Evolutionary conservation across 2,113 vertebrate species (phyloP), one percentile per base, ranked within the genome.

Genomic region (Emydura subglobosa): DNA sequence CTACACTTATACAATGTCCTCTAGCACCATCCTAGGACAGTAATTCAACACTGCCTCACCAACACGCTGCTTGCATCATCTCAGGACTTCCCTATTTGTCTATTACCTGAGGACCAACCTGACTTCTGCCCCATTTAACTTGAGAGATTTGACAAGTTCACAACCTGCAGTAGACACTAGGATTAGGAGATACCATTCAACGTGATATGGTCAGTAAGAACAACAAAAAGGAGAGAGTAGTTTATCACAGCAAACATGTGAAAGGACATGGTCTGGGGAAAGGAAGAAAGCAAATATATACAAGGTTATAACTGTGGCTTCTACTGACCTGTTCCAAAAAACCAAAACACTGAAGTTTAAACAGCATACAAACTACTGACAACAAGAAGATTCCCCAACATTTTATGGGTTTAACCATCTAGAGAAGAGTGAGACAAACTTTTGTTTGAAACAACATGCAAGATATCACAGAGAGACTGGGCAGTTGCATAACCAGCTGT

Each of bases 31-130:
- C 6, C 24, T 78, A 11, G 49, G 10, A 7, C 1, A 0, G 59
- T 79, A 27, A n/a, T 55, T 19, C 24, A 54, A 2, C 34, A 39
- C 65, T 17, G 31, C 31, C 31, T 47, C 42, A 47, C 74, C 42
- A 29, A 29, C 0, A 0, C 2, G 3, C 93, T 57, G 80, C 53
- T 53, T 55, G 51, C 22, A 57, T 44, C 61, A n/a, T 78, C 65
- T 80, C 0, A 5, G 25, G 16, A 25, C 21, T 25, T 29, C 74
- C 14, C 11, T 29, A 10, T 2, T 29, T 39, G 4, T 6, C 50
- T 19, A 0, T 29, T 86, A 76, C 5, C 39, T 42, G 24, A 39
- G 42, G 39, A 44, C 22, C 11, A 13, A 76, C 39, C 42, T 76
- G 34, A 14, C 34, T 14, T n/a, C 31, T 39, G 39, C 5, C 42